Evolutionary conservation across 2,888 invertebrate genomes (phyloP), one percentile per base, ranked within the genome.

Genomic region (Salticus scenicus): DNA sequence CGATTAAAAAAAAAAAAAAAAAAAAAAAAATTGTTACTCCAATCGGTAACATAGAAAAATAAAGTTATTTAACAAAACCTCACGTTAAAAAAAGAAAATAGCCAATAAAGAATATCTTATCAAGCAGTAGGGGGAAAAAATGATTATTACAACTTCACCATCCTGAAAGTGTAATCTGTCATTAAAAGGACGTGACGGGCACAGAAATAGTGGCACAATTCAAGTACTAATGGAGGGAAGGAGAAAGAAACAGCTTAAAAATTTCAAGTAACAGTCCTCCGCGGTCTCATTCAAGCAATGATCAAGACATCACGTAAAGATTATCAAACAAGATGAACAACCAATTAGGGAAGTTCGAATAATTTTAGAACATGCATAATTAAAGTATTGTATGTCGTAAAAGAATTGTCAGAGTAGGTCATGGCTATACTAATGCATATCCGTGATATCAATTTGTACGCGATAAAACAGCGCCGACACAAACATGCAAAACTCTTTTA

Each of bases 121-220:
- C n/a, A 47, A 17, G 57, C n/a, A n/a, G n/a, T n/a, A n/a, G n/a
- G n/a, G n/a, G n/a, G n/a, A n/a, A n/a, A n/a, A n/a, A n/a, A n/a
- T n/a, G n/a, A n/a, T n/a, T n/a, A n/a, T n/a, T n/a, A n/a, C n/a
- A n/a, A n/a, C n/a, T n/a, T n/a, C n/a, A n/a, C n/a, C n/a, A n/a
- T n/a, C n/a, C n/a, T n/a, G n/a, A n/a, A n/a, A n/a, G n/a, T 5
- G 57, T 47, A 63, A 31, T 31, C 24, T 8, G 31, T 63, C 73
- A 73, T 75, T 75, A 42, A 66, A 12, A 5, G 42, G 31, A 75
- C 75, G 75, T 75, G 75, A 37, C 7, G 27, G n/a, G 75, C 66
- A 75, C 28, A 64, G 31, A 47, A 66, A 75, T 57, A 31, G 33
- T 20, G 5, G 12, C 27, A 41, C 75, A 47, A 42, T 41, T 63